Evolutionary conservation across 2,888 invertebrate species (phyloP).

Genomic region (Patella ulyssiponensis): DNA sequence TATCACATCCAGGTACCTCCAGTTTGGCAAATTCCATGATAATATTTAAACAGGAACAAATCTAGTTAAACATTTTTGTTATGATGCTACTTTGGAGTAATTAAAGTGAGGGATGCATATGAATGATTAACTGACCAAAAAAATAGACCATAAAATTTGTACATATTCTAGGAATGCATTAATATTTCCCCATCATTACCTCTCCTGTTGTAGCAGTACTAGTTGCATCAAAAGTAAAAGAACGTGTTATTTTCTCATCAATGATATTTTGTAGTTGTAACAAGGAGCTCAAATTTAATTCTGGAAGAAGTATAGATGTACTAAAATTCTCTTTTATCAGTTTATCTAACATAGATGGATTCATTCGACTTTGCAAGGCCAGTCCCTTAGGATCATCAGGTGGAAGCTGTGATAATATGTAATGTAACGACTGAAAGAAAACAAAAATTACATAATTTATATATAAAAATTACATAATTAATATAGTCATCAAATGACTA

Average conservation of each 20-base stretch:
- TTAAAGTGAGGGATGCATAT: no score
- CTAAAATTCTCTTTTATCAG: slow-evolving; percentile 55
- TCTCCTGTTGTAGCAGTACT: no score
- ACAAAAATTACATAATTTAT: background rate
- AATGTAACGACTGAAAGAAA: slow-evolving; percentile 57
- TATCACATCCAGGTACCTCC: no score
- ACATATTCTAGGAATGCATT: no score
- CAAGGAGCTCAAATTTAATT: slow-evolving; percentile 48
- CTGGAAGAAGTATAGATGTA: slow-evolving; percentile 44
- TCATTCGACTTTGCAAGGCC: slow-evolving; percentile 44
- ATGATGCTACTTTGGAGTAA: no score
- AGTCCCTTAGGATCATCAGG: slow-evolving; percentile 58
- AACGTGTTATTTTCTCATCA: slow-evolving; percentile 45
- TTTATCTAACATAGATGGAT: slow-evolving; percentile 48
- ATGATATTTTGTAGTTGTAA: slow-evolving; percentile 52
- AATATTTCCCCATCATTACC: no score
- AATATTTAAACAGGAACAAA: no score
- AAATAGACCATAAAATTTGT: no score
- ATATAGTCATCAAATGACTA: background rate
- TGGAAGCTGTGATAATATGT: slow-evolving; percentile 51
- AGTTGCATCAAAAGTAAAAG: no score
- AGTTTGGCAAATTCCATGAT: no score
- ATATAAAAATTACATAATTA: background rate
- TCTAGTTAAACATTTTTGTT: no score
- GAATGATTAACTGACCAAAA: no score